phyloP scores from a whole-genome alignment of 2,888 invertebrate genomes.

The Escarpia spicata region DNA sequence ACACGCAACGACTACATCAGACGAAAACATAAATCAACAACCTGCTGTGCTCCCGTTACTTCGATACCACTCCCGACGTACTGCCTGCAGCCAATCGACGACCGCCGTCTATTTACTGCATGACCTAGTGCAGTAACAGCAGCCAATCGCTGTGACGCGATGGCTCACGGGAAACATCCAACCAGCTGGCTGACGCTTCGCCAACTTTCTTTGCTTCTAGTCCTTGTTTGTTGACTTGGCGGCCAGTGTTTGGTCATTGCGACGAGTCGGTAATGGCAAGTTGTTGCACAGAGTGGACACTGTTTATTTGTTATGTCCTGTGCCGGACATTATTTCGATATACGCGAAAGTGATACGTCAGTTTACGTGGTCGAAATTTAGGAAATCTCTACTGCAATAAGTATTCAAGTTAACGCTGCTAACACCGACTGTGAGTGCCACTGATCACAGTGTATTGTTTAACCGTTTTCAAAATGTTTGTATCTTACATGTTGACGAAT shows the following conservation, averaged over 20 bases:
- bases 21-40: neutral
- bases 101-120: neutral
- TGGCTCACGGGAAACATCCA: neutral
- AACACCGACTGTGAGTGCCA: neutral
- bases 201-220: neutral
- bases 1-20: neutral
- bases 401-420: neutral
- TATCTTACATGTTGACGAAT: neutral
- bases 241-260: neutral
- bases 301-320: neutral
- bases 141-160: neutral
- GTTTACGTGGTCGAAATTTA: neutral
- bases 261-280: neutral
- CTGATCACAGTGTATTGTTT: neutral
- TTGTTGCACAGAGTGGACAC: neutral
- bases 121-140: neutral
- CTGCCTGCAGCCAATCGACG: neutral
- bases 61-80: neutral
- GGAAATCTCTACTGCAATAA: neutral
- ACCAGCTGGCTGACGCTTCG: neutral
- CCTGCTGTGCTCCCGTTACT: neutral
- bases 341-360: neutral
- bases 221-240: slow-evolving; percentile 10
- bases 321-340: neutral
- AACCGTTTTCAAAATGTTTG: neutral